These are phyloP conservation scores for Agrochola macilenta DNA, from an alignment of 2,888 invertebrate species.

Conservation along the genomic window DNA sequence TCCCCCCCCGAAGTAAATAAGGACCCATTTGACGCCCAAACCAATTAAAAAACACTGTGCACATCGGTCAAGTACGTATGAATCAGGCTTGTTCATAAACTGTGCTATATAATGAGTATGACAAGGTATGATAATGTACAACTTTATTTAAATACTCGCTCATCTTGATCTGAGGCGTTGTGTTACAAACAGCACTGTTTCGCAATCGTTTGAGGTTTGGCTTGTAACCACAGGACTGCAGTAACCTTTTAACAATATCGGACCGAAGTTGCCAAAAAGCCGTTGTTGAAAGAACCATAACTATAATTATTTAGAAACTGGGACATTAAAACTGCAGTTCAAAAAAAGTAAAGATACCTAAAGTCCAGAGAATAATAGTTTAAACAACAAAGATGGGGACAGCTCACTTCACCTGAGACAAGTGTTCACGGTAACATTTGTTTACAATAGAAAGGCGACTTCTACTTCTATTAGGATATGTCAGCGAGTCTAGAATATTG, in stretches of 20 bases:
- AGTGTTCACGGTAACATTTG: not conserved
- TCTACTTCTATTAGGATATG: no score
- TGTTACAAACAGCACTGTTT: constrained; percentile 1
- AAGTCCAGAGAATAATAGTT: not conserved
- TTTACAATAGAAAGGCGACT: not conserved
- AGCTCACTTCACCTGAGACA: not conserved
- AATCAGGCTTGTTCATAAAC: constrained; percentile 31
- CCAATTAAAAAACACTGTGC: not conserved
- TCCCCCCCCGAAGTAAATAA: not conserved
- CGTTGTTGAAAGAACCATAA: constrained; percentile 2
- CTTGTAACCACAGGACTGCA: not conserved
- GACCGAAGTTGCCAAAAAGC: not conserved
- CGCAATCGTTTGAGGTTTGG: not conserved
- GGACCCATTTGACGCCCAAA: not conserved
- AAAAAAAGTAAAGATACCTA: not conserved
- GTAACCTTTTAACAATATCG: not conserved
- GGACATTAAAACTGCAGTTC: not conserved
- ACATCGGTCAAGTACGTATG: constrained; percentile 22
- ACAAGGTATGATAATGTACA: constrained; percentile 4
- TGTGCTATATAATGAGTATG: constrained; percentile 11
- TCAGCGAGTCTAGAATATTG: not conserved
- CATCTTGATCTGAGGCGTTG: constrained; percentile 35
- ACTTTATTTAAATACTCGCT: constrained; percentile 52
- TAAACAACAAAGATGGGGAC: not conserved
- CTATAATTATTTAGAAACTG: not conserved